Evolutionary conservation across 1,140 invertebrate genomes (phyloP).

Genomic region (Heliconius eleuchia): DNA sequence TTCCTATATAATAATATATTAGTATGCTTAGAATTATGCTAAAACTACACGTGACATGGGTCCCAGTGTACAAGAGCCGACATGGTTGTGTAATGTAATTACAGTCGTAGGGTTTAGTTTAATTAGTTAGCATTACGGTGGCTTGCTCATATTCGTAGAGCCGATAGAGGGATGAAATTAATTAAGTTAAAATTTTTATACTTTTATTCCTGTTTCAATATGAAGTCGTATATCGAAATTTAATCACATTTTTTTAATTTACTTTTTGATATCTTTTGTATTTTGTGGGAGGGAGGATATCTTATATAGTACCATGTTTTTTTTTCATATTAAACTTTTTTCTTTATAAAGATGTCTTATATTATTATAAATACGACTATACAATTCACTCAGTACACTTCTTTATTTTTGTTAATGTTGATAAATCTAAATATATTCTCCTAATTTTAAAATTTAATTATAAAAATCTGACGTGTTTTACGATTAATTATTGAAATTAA

Average conservation of each 20-base stretch:
- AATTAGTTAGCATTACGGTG: conserved; percentile 20
- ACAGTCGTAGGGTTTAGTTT: conserved; percentile 26
- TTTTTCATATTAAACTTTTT: no score
- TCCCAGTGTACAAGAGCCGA: conserved; percentile 9
- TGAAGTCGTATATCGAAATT: neutral
- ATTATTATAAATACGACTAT: no score
- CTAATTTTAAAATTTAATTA: no score
- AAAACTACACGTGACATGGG: conserved; percentile 9
- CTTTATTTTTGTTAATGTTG: no score
- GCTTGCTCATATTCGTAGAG: conserved; percentile 10
- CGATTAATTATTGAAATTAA: no score
- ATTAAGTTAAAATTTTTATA: conserved; percentile 14
- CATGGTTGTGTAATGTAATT: conserved; percentile 21
- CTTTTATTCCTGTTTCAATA: neutral
- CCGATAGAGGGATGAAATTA: conserved; percentile 21
- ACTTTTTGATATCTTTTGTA: no score
- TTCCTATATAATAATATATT: conserved; percentile 12
- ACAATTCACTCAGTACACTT: no score
- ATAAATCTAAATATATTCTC: no score
- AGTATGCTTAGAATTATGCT: conserved; percentile 12
- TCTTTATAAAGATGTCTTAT: no score
- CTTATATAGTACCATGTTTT: no score
- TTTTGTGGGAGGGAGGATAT: no score
- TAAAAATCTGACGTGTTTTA: no score
- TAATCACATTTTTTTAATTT: neutral